A percentile compares a stretch with the other conserved stretches of the same genome.
Evolutionary conservation across 2,888 invertebrate genomes (phyloP).

Genomic region (Polydrusus cervinus): DNA sequence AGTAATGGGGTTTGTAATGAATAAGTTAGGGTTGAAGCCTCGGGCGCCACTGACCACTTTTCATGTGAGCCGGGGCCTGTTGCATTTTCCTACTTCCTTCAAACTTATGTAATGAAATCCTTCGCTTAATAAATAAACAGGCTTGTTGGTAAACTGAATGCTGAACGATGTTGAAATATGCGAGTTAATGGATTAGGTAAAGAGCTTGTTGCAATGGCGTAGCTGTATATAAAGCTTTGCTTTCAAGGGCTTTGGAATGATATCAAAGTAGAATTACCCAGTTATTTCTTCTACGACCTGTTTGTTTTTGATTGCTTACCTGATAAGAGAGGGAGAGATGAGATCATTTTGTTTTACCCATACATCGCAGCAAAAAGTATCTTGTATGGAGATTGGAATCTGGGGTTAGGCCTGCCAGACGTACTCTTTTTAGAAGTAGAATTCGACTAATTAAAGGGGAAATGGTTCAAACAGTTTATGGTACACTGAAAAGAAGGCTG

Average conservation of each 20-base stretch:
- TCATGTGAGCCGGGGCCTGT: constrained; percentile 44
- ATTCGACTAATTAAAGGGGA: no score
- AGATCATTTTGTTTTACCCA: no score
- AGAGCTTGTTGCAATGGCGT: constrained; percentile 34
- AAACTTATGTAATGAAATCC: constrained; percentile 50
- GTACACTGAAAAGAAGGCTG: no score
- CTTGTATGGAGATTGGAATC: no score
- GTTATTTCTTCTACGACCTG: neutral
- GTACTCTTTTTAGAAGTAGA: no score
- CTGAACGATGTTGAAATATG: constrained; percentile 49
- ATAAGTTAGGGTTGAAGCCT: constrained; percentile 51
- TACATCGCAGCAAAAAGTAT: no score
- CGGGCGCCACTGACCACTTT: constrained; percentile 52
- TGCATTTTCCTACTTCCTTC: constrained; percentile 52
- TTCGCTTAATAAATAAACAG: constrained; percentile 54
- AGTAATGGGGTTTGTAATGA: constrained; percentile 54
- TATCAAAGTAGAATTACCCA: neutral
- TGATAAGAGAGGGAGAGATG: no score
- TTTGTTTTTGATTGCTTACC: no score
- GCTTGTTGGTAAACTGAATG: constrained; percentile 43
- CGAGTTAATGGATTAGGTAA: constrained; percentile 50
- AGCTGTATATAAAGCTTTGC: constrained; percentile 12
- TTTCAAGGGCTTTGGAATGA: neutral
- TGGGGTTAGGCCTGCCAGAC: no score
- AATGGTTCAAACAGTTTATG: no score